These are phyloP conservation scores for Panopea generosa DNA, from an alignment of 2,888 invertebrate species.

Conservation along the genomic window DNA sequence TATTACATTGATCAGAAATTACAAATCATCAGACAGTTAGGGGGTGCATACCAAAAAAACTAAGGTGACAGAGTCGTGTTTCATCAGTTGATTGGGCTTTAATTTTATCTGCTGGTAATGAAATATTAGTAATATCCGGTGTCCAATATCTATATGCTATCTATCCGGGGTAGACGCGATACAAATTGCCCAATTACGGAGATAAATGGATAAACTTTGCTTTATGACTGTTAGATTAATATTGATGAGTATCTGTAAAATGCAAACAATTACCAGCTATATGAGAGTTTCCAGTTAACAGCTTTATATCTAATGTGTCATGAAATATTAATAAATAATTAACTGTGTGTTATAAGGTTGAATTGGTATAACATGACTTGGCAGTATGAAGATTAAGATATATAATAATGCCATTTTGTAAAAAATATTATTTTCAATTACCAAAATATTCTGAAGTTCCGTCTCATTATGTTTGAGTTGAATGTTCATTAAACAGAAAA, in stretches of 20 bases:
- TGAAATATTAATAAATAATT: too few relatives aligned
- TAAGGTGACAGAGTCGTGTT: constrained; percentile 14
- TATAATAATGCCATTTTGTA: too few relatives aligned
- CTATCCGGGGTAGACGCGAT: constrained; percentile 11
- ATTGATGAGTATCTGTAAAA: background rate
- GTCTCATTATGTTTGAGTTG: too few relatives aligned
- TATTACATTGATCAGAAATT: too few relatives aligned
- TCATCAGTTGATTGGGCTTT: constrained; percentile 7
- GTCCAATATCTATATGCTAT: constrained; percentile 23
- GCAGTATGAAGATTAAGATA: too few relatives aligned
- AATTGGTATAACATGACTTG: too few relatives aligned
- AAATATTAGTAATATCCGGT: constrained; percentile 24
- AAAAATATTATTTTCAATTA: too few relatives aligned
- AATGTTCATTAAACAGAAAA: too few relatives aligned
- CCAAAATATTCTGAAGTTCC: too few relatives aligned
- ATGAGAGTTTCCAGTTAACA: too few relatives aligned
- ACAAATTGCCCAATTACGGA: constrained; percentile 34
- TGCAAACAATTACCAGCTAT: background rate
- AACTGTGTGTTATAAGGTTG: too few relatives aligned
- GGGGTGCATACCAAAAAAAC: background rate
- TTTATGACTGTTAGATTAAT: constrained; percentile 16
- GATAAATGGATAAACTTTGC: constrained; percentile 19
- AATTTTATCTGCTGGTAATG: constrained; percentile 20
- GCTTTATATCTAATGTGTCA: too few relatives aligned
- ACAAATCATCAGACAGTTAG: background rate